A percentile compares a stretch with the other conserved stretches of the same genome.
Evolutionary conservation across 2,797 vertebrate genomes (phyloP).

Genomic region (Vireo griseus): DNA sequence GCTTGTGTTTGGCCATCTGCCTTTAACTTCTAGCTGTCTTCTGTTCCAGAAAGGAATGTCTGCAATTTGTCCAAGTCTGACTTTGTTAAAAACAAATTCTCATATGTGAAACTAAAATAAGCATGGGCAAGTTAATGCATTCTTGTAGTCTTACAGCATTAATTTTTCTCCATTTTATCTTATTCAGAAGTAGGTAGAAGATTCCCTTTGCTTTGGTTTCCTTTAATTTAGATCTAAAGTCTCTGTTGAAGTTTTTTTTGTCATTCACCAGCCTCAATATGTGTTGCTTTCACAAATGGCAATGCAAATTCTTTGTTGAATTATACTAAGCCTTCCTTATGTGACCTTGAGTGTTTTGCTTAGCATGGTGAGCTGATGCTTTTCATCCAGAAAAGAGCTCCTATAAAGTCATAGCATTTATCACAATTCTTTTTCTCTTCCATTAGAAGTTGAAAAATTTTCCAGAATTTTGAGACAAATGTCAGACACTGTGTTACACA

Average conservation of each 20-base stretch:
- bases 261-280: background rate
- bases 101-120: conserved; percentile 5
- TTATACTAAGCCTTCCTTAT: background rate
- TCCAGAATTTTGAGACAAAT: background rate
- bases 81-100: background rate
- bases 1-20: background rate
- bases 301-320: background rate
- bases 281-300: background rate
- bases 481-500: background rate
- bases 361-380: background rate
- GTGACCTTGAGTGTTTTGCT: background rate
- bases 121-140: background rate
- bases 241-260: background rate
- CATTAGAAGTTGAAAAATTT: background rate
- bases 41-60: conserved; percentile 31
- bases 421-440: background rate
- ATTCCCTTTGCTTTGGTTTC: background rate
- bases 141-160: background rate
- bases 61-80: conserved; percentile 12
- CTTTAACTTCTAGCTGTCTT: conserved; percentile 15
- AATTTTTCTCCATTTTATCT: background rate
- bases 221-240: background rate
- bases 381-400: background rate
- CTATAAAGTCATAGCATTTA: background rate
- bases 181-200: background rate